A percentile compares a stretch with the other conserved stretches of the same genome.
Evolutionary conservation across 2,888 invertebrate species (phyloP).

Genomic region (Malachius bipustulatus): DNA sequence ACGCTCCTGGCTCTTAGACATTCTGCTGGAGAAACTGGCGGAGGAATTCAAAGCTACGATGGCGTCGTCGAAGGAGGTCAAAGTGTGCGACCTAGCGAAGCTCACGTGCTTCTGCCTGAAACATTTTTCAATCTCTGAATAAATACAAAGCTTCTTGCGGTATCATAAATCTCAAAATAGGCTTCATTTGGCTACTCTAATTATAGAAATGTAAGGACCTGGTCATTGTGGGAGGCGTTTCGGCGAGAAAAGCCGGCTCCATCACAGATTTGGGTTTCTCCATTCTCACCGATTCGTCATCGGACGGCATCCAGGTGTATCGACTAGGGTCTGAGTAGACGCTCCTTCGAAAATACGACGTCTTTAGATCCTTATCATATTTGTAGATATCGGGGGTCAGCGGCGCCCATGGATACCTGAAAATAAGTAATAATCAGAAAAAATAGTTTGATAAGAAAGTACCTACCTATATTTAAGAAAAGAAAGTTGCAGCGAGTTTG

Average conservation of each 20-base stretch:
- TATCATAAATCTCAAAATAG: too few species aligned
- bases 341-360: conserved; percentile 69
- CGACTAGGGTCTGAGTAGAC: conserved; percentile 65
- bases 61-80: conserved; percentile 73
- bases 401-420: conserved; percentile 48
- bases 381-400: conserved; percentile 48
- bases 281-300: conserved; percentile 60
- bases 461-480: background rate
- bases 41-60: conserved; percentile 36
- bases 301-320: conserved; percentile 68
- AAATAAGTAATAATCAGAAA: conserved; percentile 9
- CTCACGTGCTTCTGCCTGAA: conserved; percentile 79
- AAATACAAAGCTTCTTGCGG: too few species aligned
- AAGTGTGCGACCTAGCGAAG: conserved; percentile 77
- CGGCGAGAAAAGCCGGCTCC: conserved; percentile 25
- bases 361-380: conserved; percentile 62
- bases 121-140: conserved; percentile 13
- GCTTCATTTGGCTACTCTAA: too few species aligned
- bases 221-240: conserved; percentile 12
- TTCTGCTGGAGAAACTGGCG: conserved; percentile 32
- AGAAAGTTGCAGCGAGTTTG: too few species aligned
- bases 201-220: conserved; percentile 7
- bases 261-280: conserved; percentile 49
- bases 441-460: background rate
- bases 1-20: conserved; percentile 53